A percentile compares a stretch with the other conserved stretches of the same genome.
phyloP scores from a whole-genome alignment of 2,113 vertebrate genomes.

The Malaclemys terrapin region DNA sequence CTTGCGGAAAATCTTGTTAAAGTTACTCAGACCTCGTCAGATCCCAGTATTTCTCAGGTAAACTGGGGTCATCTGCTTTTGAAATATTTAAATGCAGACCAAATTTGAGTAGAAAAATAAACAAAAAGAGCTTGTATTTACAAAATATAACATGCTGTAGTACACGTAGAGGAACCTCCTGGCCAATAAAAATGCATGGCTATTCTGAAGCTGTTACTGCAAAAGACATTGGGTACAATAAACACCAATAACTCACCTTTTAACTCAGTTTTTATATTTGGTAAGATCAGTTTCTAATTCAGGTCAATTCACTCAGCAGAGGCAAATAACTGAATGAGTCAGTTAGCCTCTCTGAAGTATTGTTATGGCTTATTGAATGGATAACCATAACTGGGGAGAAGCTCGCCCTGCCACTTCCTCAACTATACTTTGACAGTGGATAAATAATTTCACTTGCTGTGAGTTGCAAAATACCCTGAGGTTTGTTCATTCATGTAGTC shows the following conservation, averaged over 20 bases:
- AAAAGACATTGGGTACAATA: background rate
- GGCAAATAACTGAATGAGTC: background rate
- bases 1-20: slow-evolving; percentile 61
- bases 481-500: background rate
- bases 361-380: background rate
- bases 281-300: background rate
- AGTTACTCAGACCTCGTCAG: slow-evolving; percentile 76
- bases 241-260: background rate
- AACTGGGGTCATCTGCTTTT: background rate
- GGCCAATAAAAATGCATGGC: background rate
- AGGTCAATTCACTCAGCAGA: background rate
- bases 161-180: background rate
- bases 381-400: background rate
- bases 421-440: background rate
- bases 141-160: background rate
- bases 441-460: background rate
- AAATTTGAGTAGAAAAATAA: background rate
- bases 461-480: background rate
- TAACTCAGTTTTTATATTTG: background rate
- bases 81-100: background rate
- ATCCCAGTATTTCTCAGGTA: slow-evolving; percentile 73
- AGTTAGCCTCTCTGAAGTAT: background rate
- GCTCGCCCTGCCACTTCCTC: background rate
- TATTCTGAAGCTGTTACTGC: background rate
- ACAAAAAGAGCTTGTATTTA: background rate